Percentiles rank a stretch among this genome's conserved stretches.
Conservation (phyloP, 2,888 invertebrate species). For the Cactoblastis cactorum region DNA sequence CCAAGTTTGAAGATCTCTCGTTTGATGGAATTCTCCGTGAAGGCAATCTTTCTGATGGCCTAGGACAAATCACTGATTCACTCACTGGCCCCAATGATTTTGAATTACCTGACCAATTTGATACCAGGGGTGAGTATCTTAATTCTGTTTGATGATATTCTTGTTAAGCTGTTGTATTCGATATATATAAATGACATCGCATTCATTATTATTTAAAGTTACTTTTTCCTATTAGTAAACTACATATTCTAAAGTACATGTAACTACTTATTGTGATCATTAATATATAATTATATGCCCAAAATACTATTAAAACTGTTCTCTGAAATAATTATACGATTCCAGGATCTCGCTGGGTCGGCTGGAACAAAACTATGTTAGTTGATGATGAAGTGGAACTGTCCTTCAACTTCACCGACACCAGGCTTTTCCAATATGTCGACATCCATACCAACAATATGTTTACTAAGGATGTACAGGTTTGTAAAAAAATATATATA, state of each 20-base stretch:
- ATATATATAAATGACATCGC: too few species aligned
- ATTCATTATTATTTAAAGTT: too few species aligned
- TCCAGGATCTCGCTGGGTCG: conserved; percentile 88
- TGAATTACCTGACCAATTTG: conserved; percentile 78
- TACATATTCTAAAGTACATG: too few species aligned
- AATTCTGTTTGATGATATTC: too few species aligned
- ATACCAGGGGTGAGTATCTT: conserved; percentile 73
- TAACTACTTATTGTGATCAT: too few species aligned
- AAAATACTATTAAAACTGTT: background rate
- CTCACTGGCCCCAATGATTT: conserved; percentile 83
- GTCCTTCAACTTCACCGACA: conserved; percentile 88
- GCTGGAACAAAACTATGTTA: conserved; percentile 87
- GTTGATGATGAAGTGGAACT: conserved; percentile 83
- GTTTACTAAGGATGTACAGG: conserved; percentile 89
- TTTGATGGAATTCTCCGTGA: conserved; percentile 85
- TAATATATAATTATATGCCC: too few species aligned
- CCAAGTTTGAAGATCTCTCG: conserved; percentile 86
- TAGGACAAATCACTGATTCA: conserved; percentile 91
- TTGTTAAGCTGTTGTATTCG: too few species aligned
- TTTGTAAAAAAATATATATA: conserved; percentile 31
- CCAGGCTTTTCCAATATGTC: conserved; percentile 85
- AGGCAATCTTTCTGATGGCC: conserved; percentile 81
- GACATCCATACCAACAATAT: conserved; percentile 89
- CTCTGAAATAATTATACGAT: conserved; percentile 11
- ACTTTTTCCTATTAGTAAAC: too few species aligned